Conservation (phyloP, 1,140 invertebrate genomes). For the Sycophila sp. region DNA sequence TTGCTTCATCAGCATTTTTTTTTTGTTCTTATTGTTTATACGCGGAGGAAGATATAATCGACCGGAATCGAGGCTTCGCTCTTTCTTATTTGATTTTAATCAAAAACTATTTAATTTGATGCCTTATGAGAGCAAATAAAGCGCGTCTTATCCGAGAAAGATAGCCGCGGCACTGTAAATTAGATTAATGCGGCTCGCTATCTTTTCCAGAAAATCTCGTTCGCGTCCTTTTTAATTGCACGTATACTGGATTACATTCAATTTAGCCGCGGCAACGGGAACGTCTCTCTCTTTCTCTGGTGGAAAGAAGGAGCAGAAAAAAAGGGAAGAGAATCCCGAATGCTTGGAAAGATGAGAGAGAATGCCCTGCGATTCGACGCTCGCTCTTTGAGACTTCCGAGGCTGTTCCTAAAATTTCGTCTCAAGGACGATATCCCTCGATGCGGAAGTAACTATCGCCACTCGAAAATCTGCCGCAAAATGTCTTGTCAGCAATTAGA, state of each 20-base stretch:
- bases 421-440: constrained; percentile 25
- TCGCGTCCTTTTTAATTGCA: neutral
- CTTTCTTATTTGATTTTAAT: too few species aligned
- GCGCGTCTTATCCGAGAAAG: too few species aligned
- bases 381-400: constrained; percentile 8
- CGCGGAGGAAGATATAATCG: too few species aligned
- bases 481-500: neutral
- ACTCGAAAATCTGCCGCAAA: neutral
- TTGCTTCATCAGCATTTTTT: too few species aligned
- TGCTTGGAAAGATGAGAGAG: neutral
- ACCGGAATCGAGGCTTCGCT: too few species aligned
- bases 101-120: too few species aligned
- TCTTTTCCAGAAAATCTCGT: too few species aligned
- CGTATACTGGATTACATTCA: neutral
- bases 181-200: too few species aligned
- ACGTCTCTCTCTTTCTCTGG: neutral
- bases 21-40: too few species aligned
- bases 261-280: neutral
- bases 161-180: too few species aligned
- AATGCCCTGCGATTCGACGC: neutral
- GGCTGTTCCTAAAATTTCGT: constrained; percentile 30
- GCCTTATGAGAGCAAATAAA: too few species aligned
- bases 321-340: neutral
- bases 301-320: neutral
- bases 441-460: constrained; percentile 20